A percentile compares a stretch with the other conserved stretches of the same genome.
Conservation (phyloP, 2,797 vertebrate genomes). For the Enteromius paludinosus region DNA sequence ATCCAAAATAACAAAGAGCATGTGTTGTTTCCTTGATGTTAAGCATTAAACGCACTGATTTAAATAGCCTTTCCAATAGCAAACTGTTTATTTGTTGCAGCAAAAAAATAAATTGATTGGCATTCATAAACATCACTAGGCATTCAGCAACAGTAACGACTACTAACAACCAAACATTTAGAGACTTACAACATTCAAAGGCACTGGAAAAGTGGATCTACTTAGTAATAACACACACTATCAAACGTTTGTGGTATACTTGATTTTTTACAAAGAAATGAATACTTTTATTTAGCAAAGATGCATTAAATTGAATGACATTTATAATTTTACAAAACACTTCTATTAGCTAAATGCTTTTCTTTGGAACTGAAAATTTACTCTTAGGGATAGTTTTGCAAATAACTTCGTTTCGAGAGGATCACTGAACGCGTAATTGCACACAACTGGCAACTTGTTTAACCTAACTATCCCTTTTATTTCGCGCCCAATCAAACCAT, state of each 20-base stretch:
- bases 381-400: no score
- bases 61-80: background rate
- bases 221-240: background rate
- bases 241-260: background rate
- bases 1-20: background rate
- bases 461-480: no score
- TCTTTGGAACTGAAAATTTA: no score
- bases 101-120: no score
- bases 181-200: background rate
- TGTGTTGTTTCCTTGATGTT: background rate
- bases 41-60: background rate
- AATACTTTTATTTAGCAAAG: background rate
- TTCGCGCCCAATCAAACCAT: no score
- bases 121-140: background rate
- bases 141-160: background rate
- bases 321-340: background rate
- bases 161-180: background rate
- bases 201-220: background rate
- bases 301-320: no score
- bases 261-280: background rate
- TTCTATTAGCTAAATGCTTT: background rate
- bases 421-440: no score
- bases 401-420: no score
- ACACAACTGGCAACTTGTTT: no score
- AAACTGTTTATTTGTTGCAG: background rate